Percentiles rank a stretch among this genome's conserved stretches.
Evolutionary conservation across 2,113 vertebrate genomes (phyloP).

Genomic region (Petaurus breviceps): DNA sequence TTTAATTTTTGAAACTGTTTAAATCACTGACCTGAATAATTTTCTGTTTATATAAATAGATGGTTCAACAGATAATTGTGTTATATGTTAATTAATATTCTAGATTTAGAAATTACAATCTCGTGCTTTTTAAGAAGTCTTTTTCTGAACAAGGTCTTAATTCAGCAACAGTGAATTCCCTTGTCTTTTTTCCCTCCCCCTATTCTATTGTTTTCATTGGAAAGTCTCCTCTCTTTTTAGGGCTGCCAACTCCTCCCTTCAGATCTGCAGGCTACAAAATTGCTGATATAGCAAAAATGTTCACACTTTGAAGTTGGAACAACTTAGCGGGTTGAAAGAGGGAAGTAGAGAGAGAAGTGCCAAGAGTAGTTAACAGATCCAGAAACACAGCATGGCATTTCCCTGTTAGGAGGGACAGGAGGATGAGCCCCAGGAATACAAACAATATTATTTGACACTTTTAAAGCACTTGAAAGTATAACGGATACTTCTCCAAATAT

Average conservation of each 20-base stretch:
- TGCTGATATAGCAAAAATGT: constrained; percentile 65
- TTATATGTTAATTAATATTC: constrained; percentile 37
- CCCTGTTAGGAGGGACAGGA: constrained; percentile 40
- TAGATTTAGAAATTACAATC: constrained; percentile 32
- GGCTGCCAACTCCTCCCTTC: constrained; percentile 41
- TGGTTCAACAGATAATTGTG: constrained; percentile 20
- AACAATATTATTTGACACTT: constrained; percentile 40
- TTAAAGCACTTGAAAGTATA: constrained; percentile 33
- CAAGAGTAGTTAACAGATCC: constrained; percentile 7
- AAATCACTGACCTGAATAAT: constrained; percentile 53
- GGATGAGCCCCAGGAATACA: constrained; percentile 56
- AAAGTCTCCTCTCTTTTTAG: constrained; percentile 56
- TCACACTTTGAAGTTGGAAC: constrained; percentile 67
- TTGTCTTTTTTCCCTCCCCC: constrained; percentile 2
- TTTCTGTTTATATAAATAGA: constrained; percentile 25
- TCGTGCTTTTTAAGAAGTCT: constrained; percentile 28
- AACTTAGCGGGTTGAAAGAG: constrained; percentile 56
- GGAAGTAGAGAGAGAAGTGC: constrained; percentile 31
- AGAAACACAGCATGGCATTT: constrained; percentile 44
- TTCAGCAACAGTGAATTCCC: not conserved
- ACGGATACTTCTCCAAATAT: constrained; percentile 28
- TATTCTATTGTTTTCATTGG: constrained; percentile 43
- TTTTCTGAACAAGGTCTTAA: constrained; percentile 30
- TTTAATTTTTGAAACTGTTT: constrained; percentile 18
- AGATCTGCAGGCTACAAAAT: constrained; percentile 38